These are phyloP conservation scores for Ptilonorhynchus violaceus DNA, from an alignment of 2,113 vertebrate genomes.

Conservation along the genomic window DNA sequence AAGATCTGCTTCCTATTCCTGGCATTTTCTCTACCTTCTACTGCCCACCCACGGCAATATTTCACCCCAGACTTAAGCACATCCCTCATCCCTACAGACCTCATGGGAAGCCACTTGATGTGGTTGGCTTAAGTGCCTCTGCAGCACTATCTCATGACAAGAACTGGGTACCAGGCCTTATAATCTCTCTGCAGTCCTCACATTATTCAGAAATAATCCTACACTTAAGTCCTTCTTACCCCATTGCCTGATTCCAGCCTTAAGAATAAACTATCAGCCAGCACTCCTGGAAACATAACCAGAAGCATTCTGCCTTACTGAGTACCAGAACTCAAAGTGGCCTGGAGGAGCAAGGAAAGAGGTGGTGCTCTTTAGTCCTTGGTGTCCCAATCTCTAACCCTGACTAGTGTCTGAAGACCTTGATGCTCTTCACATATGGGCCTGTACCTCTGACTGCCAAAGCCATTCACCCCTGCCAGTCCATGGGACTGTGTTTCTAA, in stretches of 20 bases:
- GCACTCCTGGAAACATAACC: not conserved
- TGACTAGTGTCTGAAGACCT: not conserved
- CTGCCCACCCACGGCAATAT: not conserved
- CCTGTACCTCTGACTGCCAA: not conserved
- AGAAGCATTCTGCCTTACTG: not conserved
- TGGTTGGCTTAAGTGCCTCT: not conserved
- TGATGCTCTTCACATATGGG: fast-evolving
- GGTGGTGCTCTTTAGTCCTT: not conserved
- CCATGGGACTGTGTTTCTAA: not conserved
- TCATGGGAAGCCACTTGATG: not conserved
- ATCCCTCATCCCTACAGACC: not conserved
- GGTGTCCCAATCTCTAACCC: not conserved
- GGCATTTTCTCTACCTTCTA: not conserved
- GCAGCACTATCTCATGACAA: not conserved
- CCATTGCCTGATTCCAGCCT: not conserved
- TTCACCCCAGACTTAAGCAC: not conserved
- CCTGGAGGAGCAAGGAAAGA: not conserved
- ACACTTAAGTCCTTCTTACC: not conserved
- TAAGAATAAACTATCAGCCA: not conserved
- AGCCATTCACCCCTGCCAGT: not conserved
- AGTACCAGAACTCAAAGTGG: not conserved
- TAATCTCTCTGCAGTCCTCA: not conserved
- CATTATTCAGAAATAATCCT: not conserved
- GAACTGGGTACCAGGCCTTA: not conserved
- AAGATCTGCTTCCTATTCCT: not conserved